Evolutionary conservation across 2,797 vertebrate species (phyloP).

Genomic region (Sparidentex hasta): DNA sequence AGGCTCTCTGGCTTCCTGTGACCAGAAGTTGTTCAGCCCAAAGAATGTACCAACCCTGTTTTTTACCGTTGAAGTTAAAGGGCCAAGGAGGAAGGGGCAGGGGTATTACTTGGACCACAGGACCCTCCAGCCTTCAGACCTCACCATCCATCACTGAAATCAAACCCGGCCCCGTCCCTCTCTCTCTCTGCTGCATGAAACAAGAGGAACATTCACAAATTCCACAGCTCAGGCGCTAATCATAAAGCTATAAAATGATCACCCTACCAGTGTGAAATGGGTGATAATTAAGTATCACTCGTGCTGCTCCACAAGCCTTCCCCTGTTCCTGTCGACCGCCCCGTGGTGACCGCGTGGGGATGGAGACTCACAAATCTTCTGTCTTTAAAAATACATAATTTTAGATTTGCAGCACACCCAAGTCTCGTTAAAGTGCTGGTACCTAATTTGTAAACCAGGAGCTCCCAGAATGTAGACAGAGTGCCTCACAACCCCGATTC

Average conservation of each 20-base stretch:
- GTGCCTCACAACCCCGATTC: background rate
- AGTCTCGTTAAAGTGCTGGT: constrained; percentile 29
- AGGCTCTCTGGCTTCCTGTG: constrained; percentile 43
- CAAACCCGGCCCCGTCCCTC: background rate
- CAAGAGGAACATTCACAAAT: constrained; percentile 55
- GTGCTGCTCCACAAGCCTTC: constrained; percentile 30
- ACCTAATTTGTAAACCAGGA: constrained; percentile 16
- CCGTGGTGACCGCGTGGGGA: background rate
- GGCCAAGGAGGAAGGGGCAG: constrained; percentile 20
- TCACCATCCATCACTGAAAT: constrained; percentile 48
- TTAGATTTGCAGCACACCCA: constrained; percentile 26
- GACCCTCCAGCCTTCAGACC: constrained; percentile 35
- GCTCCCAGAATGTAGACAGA: background rate
- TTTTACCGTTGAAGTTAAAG: constrained; percentile 45
- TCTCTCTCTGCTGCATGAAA: constrained; percentile 22
- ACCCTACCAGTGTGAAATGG: constrained; percentile 32
- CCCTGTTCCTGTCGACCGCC: constrained; percentile 27
- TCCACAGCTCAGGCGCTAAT: constrained; percentile 35
- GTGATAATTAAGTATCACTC: constrained; percentile 43
- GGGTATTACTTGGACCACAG: constrained; percentile 27
- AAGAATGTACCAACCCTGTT: constrained; percentile 54
- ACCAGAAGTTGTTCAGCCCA: constrained; percentile 17
- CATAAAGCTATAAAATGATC: constrained; percentile 56
- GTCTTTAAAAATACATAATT: constrained; percentile 29
- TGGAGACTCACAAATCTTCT: constrained; percentile 40